Evolutionary conservation across 2,113 vertebrate genomes (phyloP).

Genomic region (Orientallactaga bullata): DNA sequence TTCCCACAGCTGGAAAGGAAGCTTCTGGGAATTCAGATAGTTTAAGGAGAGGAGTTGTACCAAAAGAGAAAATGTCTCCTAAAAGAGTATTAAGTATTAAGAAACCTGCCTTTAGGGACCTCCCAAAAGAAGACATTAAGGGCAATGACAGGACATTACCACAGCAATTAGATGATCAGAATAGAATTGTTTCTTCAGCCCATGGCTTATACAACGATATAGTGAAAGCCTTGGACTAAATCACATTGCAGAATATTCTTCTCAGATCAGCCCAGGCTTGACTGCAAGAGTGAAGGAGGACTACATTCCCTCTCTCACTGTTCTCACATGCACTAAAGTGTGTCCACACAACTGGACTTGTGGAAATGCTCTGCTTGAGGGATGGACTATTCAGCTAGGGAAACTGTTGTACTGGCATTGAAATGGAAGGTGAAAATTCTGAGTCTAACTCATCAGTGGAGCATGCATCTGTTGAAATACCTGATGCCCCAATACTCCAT

Average conservation of each 20-base stretch:
- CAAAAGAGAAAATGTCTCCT: slow-evolving; percentile 77
- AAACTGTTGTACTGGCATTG: slow-evolving; percentile 89
- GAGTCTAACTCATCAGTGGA: slow-evolving; percentile 88
- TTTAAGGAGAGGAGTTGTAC: slow-evolving; percentile 74
- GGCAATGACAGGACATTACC: slow-evolving; percentile 73
- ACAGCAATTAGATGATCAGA: slow-evolving; percentile 79
- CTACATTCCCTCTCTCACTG: slow-evolving; percentile 69
- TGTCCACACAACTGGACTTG: slow-evolving; percentile 85
- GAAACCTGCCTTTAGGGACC: slow-evolving; percentile 84
- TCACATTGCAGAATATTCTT: slow-evolving; percentile 85
- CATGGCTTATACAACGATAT: slow-evolving; percentile 89
- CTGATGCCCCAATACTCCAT: slow-evolving; percentile 93
- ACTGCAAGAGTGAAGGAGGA: slow-evolving; percentile 81
- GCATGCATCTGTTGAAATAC: slow-evolving; percentile 88
- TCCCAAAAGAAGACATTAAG: slow-evolving; percentile 86
- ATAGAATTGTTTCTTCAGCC: slow-evolving; percentile 69
- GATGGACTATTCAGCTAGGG: slow-evolving; percentile 87
- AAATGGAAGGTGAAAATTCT: slow-evolving; percentile 91
- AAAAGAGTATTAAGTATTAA: slow-evolving; percentile 82
- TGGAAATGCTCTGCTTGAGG: slow-evolving; percentile 86
- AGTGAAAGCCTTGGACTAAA: slow-evolving; percentile 89
- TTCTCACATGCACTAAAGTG: slow-evolving; percentile 80
- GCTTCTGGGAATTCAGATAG: slow-evolving; percentile 71
- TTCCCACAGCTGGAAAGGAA: slow-evolving; percentile 92
- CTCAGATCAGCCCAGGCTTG: slow-evolving; percentile 75